These are phyloP conservation scores for Clepsis dumicolana DNA, from an alignment of 2,888 invertebrate genomes.

Conservation along the genomic window DNA sequence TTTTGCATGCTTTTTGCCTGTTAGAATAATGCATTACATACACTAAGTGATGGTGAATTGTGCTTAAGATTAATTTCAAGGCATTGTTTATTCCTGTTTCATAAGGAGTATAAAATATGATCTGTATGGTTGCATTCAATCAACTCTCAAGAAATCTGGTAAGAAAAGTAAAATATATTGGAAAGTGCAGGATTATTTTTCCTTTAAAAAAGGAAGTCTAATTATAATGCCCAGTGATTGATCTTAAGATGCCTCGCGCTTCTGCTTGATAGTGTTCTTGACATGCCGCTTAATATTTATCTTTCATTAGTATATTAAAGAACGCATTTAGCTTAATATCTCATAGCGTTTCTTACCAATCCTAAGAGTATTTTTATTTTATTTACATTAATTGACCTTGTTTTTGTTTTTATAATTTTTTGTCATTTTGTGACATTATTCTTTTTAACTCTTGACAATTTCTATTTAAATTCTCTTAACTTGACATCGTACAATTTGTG, in stretches of 20 bases:
- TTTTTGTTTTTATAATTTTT: too few species aligned
- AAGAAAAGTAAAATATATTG: neutral
- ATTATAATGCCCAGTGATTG: neutral
- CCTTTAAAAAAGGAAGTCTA: neutral
- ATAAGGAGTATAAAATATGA: neutral
- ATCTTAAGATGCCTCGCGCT: slow-evolving; percentile 12
- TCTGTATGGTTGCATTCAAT: neutral
- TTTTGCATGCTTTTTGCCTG: slow-evolving; percentile 61
- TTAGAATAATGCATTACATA: slow-evolving; percentile 30
- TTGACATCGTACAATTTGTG: too few species aligned
- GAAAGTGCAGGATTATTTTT: neutral
- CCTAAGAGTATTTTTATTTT: neutral
- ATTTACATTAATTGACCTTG: too few species aligned
- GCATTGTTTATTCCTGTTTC: neutral
- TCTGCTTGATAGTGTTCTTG: slow-evolving; percentile 17
- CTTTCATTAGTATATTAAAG: neutral
- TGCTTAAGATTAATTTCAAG: neutral
- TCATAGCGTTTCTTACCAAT: neutral
- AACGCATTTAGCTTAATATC: neutral
- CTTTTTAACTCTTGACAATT: too few species aligned
- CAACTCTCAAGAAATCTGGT: neutral
- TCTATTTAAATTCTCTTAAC: too few species aligned
- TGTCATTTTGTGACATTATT: too few species aligned
- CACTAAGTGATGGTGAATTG: slow-evolving; percentile 10
- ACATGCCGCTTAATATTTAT: slow-evolving; percentile 3